These are phyloP conservation scores for Phodopus roborovskii DNA, from an alignment of 2,113 vertebrate species.

Conservation along the genomic window DNA sequence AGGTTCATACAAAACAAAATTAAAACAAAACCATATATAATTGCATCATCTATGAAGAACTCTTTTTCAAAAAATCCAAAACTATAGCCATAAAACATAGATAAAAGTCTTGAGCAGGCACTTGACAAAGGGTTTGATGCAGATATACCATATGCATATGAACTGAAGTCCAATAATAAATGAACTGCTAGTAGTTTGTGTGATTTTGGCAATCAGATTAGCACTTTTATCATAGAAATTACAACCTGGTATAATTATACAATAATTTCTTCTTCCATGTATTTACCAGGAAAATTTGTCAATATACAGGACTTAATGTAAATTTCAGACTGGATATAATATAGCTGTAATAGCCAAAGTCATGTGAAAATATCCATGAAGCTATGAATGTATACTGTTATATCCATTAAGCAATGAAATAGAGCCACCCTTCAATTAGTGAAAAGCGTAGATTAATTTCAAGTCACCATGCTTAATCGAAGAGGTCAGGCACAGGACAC, in stretches of 20 bases:
- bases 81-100: not conserved
- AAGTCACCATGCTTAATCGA: not conserved
- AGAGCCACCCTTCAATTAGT: not conserved
- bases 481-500: not conserved
- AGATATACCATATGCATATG: not conserved
- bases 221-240: not conserved
- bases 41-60: not conserved
- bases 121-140: not conserved
- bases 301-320: not conserved
- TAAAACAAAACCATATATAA: not conserved
- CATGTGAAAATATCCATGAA: not conserved
- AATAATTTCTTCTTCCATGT: not conserved
- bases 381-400: not conserved
- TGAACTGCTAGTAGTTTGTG: not conserved
- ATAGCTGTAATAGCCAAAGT: not conserved
- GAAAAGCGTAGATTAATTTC: not conserved
- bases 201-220: not conserved
- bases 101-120: not conserved
- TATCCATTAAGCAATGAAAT: not conserved
- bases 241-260: not conserved
- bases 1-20: not conserved
- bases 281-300: not conserved
- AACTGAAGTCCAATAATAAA: not conserved
- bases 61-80: not conserved
- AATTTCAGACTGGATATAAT: not conserved